Evolutionary conservation across 2,797 vertebrate species (phyloP).

Genomic region (Coendou prehensilis): DNA sequence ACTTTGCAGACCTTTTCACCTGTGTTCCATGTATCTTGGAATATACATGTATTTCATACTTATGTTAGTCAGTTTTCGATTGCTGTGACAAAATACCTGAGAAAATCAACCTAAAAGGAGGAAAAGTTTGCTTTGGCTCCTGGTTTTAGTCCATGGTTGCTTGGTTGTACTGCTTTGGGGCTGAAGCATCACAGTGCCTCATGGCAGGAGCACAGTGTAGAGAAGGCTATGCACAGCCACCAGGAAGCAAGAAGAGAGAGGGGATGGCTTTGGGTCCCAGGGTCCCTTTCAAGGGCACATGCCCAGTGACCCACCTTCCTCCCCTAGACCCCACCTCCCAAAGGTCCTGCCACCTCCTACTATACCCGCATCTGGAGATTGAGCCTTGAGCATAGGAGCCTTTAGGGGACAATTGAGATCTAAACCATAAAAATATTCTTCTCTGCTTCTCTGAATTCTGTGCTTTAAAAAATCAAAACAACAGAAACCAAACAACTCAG

Average conservation of each 20-base stretch:
- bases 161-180: not conserved
- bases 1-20: conserved; percentile 6
- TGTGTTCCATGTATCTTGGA: not conserved
- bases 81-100: not conserved
- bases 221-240: not conserved
- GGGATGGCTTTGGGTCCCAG: not conserved
- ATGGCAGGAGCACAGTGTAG: too few species aligned
- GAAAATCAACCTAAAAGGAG: not conserved
- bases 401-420: not conserved
- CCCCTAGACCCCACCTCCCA: not conserved
- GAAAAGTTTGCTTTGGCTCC: not conserved
- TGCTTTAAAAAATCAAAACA: not conserved
- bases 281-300: not conserved
- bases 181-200: not conserved
- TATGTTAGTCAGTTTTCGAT: too few species aligned
- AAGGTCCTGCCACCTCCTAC: not conserved
- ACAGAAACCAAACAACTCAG: not conserved
- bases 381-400: too few species aligned
- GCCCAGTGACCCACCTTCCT: too few species aligned
- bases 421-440: not conserved
- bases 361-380: not conserved
- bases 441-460: conserved; percentile 19
- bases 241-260: not conserved
- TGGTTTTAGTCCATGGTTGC: not conserved
- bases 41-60: not conserved